phyloP scores from a whole-genome alignment of 2,797 vertebrate genomes.

The Tiaroga cobitis region DNA sequence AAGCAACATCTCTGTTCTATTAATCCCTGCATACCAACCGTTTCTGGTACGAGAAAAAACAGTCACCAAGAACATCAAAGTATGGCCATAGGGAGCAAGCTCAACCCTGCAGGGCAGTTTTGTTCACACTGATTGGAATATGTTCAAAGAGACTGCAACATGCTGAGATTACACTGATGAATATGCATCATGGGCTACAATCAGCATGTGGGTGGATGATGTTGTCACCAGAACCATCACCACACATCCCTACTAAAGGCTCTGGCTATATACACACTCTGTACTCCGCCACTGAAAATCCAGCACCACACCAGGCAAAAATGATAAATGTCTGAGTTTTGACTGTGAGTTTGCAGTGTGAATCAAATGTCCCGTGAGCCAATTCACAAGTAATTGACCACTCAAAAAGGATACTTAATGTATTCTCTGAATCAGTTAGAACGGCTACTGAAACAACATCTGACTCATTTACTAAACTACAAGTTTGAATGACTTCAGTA shows the following conservation, averaged over 20 bases:
- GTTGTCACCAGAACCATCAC: constrained; percentile 4
- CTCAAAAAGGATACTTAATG: background rate
- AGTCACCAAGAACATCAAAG: constrained; percentile 30
- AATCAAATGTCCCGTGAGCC: background rate
- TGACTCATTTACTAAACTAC: background rate
- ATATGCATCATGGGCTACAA: constrained; percentile 23
- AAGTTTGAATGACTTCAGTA: background rate
- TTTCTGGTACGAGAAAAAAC: constrained; percentile 9
- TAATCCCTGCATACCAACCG: constrained; percentile 11
- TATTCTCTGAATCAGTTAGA: background rate
- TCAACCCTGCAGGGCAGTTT: constrained; percentile 20
- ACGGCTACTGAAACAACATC: background rate
- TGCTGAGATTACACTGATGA: constrained; percentile 14
- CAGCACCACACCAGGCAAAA: background rate
- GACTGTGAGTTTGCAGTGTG: background rate
- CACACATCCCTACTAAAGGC: background rate
- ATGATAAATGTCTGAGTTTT: background rate
- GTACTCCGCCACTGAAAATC: too few relatives aligned
- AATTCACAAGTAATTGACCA: background rate
- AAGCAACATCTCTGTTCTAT: constrained; percentile 12
- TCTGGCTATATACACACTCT: background rate
- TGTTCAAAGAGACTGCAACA: constrained; percentile 29
- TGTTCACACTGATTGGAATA: constrained; percentile 6
- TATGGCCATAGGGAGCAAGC: constrained; percentile 26
- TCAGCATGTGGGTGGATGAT: constrained; percentile 21